A percentile compares a stretch with the other conserved stretches of the same genome.
phyloP scores from a whole-genome alignment of 2,888 invertebrate species.

The Drosophila paramelanica region DNA sequence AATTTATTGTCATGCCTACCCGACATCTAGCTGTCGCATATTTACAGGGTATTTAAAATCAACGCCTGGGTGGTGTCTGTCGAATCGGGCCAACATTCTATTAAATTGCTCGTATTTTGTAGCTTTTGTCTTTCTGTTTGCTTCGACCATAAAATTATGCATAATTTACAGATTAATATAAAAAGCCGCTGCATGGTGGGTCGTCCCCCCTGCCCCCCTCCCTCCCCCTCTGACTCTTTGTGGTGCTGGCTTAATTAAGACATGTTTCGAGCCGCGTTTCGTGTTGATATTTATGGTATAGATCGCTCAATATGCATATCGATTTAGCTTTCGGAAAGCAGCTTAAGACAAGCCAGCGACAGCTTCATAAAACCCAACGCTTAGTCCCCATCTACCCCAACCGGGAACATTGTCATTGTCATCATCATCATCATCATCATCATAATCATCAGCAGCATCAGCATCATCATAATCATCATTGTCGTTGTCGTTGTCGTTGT shows the following conservation, averaged over 20 bases:
- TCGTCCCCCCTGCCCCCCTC: not conserved
- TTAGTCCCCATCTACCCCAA: constrained; percentile 40
- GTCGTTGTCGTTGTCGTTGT: constrained; percentile 40
- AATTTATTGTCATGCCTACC: not conserved
- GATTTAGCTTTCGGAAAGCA: constrained; percentile 57
- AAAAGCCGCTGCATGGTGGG: constrained; percentile 66
- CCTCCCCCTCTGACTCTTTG: not conserved
- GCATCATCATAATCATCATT: not conserved
- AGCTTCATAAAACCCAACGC: constrained; percentile 58
- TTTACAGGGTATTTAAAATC: constrained; percentile 11
- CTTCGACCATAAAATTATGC: constrained; percentile 72
- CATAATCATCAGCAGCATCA: not conserved
- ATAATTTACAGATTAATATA: constrained; percentile 74
- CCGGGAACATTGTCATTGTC: constrained; percentile 46
- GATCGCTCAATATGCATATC: constrained; percentile 77
- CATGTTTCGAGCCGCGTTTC: constrained; percentile 67
- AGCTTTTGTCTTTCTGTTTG: constrained; percentile 46
- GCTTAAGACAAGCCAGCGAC: constrained; percentile 61
- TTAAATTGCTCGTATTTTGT: constrained; percentile 48
- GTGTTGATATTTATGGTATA: constrained; percentile 77
- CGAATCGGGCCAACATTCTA: constrained; percentile 36
- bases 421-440: constrained; percentile 6
- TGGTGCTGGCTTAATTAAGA: constrained; percentile 73
- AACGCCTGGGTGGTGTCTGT: constrained; percentile 47
- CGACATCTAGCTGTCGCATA: accelerated